phyloP scores from a whole-genome alignment of 1,140 invertebrate species.

The Drosophila quadrilineata region DNA sequence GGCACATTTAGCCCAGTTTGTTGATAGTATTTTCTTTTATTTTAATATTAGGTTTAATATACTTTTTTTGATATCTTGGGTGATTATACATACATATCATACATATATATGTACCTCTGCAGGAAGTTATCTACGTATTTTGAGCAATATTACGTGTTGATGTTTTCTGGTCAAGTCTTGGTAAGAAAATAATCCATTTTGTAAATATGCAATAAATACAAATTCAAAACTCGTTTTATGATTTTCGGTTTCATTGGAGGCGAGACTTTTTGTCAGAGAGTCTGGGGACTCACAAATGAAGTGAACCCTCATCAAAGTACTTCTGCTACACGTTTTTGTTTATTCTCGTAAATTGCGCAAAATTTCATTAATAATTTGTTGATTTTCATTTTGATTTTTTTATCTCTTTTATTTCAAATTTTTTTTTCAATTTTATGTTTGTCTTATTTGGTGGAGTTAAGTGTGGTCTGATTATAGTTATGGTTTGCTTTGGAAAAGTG shows the following conservation, averaged over 20 bases:
- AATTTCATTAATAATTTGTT: conserved; percentile 9
- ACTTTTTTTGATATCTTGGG: too few relatives aligned
- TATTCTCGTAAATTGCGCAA: conserved; percentile 14
- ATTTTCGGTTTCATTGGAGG: conserved; percentile 2
- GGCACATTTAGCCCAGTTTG: conserved; percentile 1
- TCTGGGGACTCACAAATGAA: too few relatives aligned
- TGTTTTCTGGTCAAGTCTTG: too few relatives aligned
- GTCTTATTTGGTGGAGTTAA: background rate
- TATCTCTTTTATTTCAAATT: too few relatives aligned
- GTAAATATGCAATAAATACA: background rate
- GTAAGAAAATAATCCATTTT: too few relatives aligned
- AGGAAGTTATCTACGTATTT: too few relatives aligned
- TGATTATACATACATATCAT: conserved; percentile 1
- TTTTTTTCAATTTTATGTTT: too few relatives aligned
- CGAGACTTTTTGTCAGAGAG: too few relatives aligned
- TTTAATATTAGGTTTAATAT: conserved; percentile 35
- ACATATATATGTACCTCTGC: background rate
- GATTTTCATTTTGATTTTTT: conserved; percentile 5
- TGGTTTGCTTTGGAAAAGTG: background rate
- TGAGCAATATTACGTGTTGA: too few relatives aligned
- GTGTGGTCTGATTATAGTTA: conserved; percentile 9
- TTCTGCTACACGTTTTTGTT: background rate
- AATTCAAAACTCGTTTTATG: background rate
- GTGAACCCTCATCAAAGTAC: conserved; percentile 19
- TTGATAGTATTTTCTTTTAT: conserved; percentile 6